These are phyloP conservation scores for Alloplasta piceator DNA, from an alignment of 2,888 invertebrate species.

Conservation along the genomic window DNA sequence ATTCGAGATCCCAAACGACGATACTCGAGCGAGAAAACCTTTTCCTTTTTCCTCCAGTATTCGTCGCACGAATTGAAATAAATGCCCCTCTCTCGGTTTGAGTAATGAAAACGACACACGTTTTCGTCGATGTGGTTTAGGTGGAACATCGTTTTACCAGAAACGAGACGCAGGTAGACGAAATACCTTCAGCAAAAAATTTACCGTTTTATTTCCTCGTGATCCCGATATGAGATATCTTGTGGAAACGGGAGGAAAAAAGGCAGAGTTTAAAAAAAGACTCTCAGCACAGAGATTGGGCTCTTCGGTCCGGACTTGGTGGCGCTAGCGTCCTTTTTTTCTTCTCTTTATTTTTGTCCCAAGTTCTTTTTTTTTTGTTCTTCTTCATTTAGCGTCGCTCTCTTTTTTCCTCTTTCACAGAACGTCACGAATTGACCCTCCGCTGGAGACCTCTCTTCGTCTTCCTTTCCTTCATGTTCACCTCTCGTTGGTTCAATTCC, in stretches of 20 bases:
- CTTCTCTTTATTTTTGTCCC: conserved; percentile 17
- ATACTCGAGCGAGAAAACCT: conserved; percentile 54
- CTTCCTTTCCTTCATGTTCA: neutral
- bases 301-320: conserved; percentile 14
- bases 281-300: conserved; percentile 6
- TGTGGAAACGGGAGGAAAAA: neutral
- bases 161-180: conserved; percentile 36
- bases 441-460: conserved; percentile 22
- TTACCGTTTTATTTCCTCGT: conserved; percentile 54
- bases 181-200: conserved; percentile 14
- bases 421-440: conserved; percentile 43
- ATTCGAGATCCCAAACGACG: neutral
- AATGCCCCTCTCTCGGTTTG: conserved; percentile 1
- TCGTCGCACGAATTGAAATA: conserved; percentile 8
- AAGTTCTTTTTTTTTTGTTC: conserved; percentile 22
- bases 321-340: conserved; percentile 47
- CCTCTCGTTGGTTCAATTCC: neutral
- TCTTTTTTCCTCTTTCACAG: conserved; percentile 4
- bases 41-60: neutral
- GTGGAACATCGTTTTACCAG: conserved; percentile 44
- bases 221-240: conserved; percentile 49
- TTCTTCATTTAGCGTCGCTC: conserved; percentile 13
- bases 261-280: neutral
- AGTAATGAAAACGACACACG: conserved; percentile 45
- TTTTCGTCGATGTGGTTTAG: conserved; percentile 38